Evolutionary conservation across 30 jellyfish, hydroid and myxozoan genomes (phyloP).

Genomic region (Nemopilema nomurai): DNA sequence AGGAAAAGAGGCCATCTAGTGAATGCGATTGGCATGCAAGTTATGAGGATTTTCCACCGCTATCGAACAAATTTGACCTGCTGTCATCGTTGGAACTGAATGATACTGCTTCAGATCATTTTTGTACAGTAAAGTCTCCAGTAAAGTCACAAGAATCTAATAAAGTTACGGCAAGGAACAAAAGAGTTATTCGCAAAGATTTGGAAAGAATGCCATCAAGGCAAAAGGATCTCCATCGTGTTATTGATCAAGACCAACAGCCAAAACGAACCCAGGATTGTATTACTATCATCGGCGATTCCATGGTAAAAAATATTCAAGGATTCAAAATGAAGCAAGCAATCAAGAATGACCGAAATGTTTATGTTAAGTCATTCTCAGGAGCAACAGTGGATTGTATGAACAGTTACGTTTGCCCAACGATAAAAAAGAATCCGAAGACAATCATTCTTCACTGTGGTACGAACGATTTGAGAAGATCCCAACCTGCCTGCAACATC

Average conservation of each 20-base stretch:
- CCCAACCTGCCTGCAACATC: constrained; percentile 13
- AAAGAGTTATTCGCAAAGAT: not conserved
- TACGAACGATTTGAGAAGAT: constrained; percentile 23
- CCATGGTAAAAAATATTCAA: not conserved
- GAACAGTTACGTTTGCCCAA: constrained; percentile 33
- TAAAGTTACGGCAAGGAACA: not conserved
- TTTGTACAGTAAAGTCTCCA: not conserved
- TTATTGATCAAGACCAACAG: not conserved
- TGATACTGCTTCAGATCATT: not conserved
- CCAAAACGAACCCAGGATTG: constrained; percentile 11
- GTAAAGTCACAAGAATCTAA: not conserved
- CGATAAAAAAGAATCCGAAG: constrained; percentile 13
- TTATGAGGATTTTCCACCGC: constrained; percentile 1
- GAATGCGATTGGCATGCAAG: not conserved
- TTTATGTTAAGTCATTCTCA: constrained; percentile 51
- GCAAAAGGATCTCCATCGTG: not conserved
- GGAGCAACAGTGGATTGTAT: constrained; percentile 48
- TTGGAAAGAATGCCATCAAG: not conserved
- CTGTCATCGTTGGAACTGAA: constrained; percentile 2
- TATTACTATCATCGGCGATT: constrained; percentile 17
- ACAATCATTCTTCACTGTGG: constrained; percentile 49
- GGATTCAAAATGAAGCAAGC: not conserved
- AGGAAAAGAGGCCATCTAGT: not conserved
- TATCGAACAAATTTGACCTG: not conserved
- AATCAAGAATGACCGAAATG: constrained; percentile 2